A percentile compares a stretch with the other conserved stretches of the same genome.
Evolutionary conservation across 1,140 invertebrate species (phyloP).

Genomic region (Helicoverpa zea): DNA sequence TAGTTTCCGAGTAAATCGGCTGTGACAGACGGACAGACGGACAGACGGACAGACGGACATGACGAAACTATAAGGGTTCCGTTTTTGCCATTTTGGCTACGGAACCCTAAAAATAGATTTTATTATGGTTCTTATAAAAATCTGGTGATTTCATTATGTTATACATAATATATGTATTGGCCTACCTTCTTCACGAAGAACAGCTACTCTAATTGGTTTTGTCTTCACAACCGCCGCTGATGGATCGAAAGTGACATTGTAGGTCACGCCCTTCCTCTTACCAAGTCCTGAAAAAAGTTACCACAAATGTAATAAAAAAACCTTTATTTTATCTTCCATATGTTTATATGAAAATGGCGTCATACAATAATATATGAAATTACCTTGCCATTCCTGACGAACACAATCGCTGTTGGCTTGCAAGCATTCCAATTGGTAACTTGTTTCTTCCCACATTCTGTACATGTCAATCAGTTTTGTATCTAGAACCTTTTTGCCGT

Average conservation of each 20-base stretch:
- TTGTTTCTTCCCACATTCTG: constrained; percentile 98
- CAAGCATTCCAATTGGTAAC: constrained; percentile 94
- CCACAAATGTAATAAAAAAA: background rate
- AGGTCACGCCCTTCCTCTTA: constrained; percentile 88
- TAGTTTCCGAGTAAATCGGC: too few relatives aligned
- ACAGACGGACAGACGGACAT: too few relatives aligned
- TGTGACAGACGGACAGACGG: too few relatives aligned
- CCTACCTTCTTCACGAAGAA: constrained; percentile 97
- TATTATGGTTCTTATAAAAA: background rate
- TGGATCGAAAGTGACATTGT: constrained; percentile 91
- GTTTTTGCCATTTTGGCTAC: too few relatives aligned
- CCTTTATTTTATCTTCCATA: background rate
- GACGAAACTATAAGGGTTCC: too few relatives aligned
- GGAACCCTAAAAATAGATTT: constrained; percentile 27
- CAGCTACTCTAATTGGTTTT: constrained; percentile 92
- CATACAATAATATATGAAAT: background rate
- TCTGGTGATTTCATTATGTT: background rate
- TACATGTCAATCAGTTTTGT: constrained; percentile 90
- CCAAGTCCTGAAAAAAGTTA: constrained; percentile 78
- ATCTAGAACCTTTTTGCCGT: constrained; percentile 88
- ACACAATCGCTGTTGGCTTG: constrained; percentile 95
- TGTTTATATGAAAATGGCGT: background rate
- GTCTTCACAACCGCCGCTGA: constrained; percentile 82
- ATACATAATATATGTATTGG: background rate
- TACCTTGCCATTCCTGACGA: constrained; percentile 91